A percentile compares a stretch with the other conserved stretches of the same genome.
Evolutionary conservation across 2,888 invertebrate genomes (phyloP).

Genomic region (Philaethria dido): DNA sequence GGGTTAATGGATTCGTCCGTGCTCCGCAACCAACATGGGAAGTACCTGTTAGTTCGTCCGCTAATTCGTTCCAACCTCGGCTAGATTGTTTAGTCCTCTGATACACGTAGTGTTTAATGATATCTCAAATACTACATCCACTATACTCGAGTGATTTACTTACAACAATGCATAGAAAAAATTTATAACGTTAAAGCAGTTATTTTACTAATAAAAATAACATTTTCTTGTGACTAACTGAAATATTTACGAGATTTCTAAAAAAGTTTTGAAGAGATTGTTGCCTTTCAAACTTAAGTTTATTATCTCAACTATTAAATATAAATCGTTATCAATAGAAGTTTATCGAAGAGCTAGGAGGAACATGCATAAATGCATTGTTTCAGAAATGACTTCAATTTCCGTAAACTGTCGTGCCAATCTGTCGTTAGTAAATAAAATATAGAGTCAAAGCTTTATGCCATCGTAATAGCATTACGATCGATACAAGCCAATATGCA

Average conservation of each 20-base stretch:
- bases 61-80: slow-evolving; percentile 54
- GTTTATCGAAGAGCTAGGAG: background rate
- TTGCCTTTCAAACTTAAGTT: background rate
- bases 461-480: background rate
- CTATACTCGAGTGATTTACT: background rate
- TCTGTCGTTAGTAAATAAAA: slow-evolving; percentile 47
- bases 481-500: background rate
- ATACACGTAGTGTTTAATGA: slow-evolving; percentile 22
- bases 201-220: background rate
- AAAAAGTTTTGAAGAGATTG: background rate
- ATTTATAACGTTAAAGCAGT: background rate
- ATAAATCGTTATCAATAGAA: background rate
- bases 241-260: background rate
- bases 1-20: slow-evolving; percentile 84
- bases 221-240: background rate
- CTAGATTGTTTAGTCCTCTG: slow-evolving; percentile 47
- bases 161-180: background rate
- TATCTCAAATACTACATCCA: background rate
- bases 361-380: background rate
- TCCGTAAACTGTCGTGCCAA: slow-evolving; percentile 44
- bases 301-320: background rate
- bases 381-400: background rate
- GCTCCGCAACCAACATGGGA: slow-evolving; percentile 71
- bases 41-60: slow-evolving; percentile 77
- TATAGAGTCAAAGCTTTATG: background rate